phyloP scores from a whole-genome alignment of 2,888 invertebrate species.

The Lithophane socia region DNA sequence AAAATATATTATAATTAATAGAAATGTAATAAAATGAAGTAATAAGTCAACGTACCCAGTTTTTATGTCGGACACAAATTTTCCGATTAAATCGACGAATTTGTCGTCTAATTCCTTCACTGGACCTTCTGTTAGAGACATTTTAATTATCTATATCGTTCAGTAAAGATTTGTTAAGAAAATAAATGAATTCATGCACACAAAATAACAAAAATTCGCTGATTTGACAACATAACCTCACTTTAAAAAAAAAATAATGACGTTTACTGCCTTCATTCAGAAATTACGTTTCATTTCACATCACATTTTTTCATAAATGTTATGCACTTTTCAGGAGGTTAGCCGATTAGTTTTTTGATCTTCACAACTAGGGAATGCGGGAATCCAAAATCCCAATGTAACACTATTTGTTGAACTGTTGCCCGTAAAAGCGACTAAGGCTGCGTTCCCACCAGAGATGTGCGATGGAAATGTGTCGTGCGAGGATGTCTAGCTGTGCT shows the following conservation, averaged over 20 bases:
- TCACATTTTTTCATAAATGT: background rate
- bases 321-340: too few species aligned
- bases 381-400: background rate
- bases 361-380: background rate
- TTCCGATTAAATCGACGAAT: constrained; percentile 76
- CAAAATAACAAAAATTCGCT: constrained; percentile 12
- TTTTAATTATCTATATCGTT: constrained; percentile 48
- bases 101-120: constrained; percentile 78
- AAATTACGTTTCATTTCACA: constrained; percentile 25
- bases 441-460: too few species aligned
- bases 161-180: background rate
- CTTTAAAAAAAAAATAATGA: constrained; percentile 38
- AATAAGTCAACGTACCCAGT: constrained; percentile 75
- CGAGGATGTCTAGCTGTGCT: too few species aligned
- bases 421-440: too few species aligned
- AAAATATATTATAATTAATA: background rate
- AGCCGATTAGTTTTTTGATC: background rate
- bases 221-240: constrained; percentile 59
- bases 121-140: constrained; percentile 71
- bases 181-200: constrained; percentile 1
- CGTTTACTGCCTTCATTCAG: constrained; percentile 20
- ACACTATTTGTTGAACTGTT: background rate
- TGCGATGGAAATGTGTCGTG: too few species aligned
- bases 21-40: constrained; percentile 12
- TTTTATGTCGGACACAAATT: constrained; percentile 78